These are phyloP conservation scores for Agrochola lota DNA, from an alignment of 2,888 invertebrate species.

Conservation along the genomic window DNA sequence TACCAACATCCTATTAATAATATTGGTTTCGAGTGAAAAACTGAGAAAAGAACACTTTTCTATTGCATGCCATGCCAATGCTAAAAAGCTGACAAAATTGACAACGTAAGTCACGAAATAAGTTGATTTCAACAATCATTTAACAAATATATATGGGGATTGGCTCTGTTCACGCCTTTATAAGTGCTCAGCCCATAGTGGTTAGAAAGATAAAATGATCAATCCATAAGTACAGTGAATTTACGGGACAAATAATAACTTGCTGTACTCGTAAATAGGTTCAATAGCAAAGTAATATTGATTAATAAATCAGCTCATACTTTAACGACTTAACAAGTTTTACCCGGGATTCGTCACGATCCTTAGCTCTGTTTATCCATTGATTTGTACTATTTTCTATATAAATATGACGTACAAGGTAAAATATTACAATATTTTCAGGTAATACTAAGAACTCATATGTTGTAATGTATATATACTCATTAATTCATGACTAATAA, in stretches of 20 bases:
- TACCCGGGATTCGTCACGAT: slow-evolving; percentile 71
- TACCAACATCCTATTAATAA: slow-evolving; percentile 12
- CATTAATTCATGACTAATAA: slow-evolving; percentile 48
- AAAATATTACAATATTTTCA: slow-evolving; percentile 52
- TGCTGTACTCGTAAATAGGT: slow-evolving; percentile 52
- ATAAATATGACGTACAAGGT: slow-evolving; percentile 52
- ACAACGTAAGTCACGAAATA: background rate
- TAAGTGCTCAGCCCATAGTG: slow-evolving; percentile 23
- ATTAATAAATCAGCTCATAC: slow-evolving; percentile 72
- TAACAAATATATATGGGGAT: background rate
- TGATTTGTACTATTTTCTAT: slow-evolving; percentile 41
- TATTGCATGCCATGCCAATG: background rate
- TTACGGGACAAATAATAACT: slow-evolving; percentile 69
- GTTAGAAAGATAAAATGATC: slow-evolving; percentile 52
- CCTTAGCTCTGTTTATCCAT: slow-evolving; percentile 48
- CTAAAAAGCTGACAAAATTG: background rate
- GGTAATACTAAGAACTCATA: slow-evolving; percentile 45
- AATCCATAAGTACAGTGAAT: slow-evolving; percentile 54
- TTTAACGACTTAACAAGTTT: slow-evolving; percentile 73
- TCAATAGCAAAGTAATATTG: slow-evolving; percentile 67
- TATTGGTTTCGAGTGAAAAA: background rate
- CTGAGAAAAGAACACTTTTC: background rate
- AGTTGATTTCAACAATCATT: background rate
- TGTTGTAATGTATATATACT: slow-evolving; percentile 39
- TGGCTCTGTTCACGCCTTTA: slow-evolving; percentile 52